phyloP scores from a whole-genome alignment of 2,888 invertebrate species.

The Horisme vitalbata region DNA sequence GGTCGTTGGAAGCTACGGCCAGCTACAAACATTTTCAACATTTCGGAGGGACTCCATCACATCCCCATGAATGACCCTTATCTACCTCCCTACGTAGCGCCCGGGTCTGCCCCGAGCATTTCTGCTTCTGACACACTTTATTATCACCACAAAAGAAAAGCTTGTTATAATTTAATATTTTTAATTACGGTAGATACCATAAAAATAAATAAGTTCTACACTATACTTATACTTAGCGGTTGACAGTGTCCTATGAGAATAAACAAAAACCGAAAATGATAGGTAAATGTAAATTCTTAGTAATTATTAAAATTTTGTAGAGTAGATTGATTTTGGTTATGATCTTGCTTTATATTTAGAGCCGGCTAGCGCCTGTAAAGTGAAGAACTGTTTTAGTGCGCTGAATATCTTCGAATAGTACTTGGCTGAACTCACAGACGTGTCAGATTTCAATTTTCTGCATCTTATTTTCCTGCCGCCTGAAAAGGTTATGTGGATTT shows the following conservation, averaged over 20 bases:
- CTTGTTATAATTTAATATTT: slow-evolving; percentile 9
- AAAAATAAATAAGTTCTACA: slow-evolving; percentile 25
- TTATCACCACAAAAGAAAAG: background rate
- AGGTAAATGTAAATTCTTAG: slow-evolving; percentile 37
- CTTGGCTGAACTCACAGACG: slow-evolving; percentile 70
- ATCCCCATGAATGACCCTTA: no score
- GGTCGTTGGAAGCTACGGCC: no score
- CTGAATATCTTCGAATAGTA: slow-evolving; percentile 75
- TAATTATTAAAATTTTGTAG: slow-evolving; percentile 37
- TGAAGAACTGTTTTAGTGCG: slow-evolving; percentile 80
- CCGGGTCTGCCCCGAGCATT: no score
- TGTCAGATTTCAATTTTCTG: slow-evolving; percentile 75
- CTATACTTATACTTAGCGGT: slow-evolving; percentile 25
- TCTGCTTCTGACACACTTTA: background rate
- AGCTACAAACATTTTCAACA: no score
- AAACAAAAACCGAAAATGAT: slow-evolving; percentile 20
- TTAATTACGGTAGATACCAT: slow-evolving; percentile 33
- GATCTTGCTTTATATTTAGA: slow-evolving; percentile 76
- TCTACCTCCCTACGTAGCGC: no score
- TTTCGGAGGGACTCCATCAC: no score
- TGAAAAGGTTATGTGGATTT: slow-evolving; percentile 60
- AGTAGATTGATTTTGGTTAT: slow-evolving; percentile 15
- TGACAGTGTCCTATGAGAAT: slow-evolving; percentile 16
- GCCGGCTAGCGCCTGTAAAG: slow-evolving; percentile 75
- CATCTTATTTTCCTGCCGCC: slow-evolving; percentile 80